A percentile compares a stretch with the other conserved stretches of the same genome.
phyloP scores from a whole-genome alignment of 2,797 vertebrate genomes.

The Anguilla marmorata region DNA sequence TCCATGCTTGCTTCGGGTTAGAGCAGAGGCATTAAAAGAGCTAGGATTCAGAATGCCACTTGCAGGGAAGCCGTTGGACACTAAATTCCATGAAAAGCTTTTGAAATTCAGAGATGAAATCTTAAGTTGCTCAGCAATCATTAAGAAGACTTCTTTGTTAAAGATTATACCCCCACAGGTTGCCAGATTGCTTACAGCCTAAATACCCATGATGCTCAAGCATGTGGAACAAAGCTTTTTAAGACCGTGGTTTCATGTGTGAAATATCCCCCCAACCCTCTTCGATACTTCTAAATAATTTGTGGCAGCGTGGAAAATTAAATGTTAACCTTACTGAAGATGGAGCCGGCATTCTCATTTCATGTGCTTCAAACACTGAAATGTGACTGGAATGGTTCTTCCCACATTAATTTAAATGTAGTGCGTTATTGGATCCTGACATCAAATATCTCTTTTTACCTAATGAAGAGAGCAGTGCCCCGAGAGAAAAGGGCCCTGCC shows the following conservation, averaged over 20 bases:
- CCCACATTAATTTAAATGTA: constrained; percentile 6
- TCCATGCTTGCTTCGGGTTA: constrained; percentile 36
- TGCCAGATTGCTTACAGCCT: constrained; percentile 38
- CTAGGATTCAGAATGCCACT: constrained; percentile 44
- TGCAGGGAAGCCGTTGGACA: constrained; percentile 43
- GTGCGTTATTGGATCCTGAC: constrained; percentile 30
- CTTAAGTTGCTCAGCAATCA: constrained; percentile 48
- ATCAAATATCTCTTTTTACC: constrained; percentile 43
- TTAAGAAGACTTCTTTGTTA: constrained; percentile 58
- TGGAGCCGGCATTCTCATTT: constrained; percentile 37
- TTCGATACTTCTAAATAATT: constrained; percentile 35
- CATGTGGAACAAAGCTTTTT: constrained; percentile 52
- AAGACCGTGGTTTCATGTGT: constrained; percentile 52
- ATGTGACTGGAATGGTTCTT: neutral
- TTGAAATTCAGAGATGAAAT: constrained; percentile 53
- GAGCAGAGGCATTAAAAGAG: constrained; percentile 35
- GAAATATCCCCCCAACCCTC: constrained; percentile 42
- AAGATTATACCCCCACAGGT: constrained; percentile 53
- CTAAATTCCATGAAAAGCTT: constrained; percentile 45
- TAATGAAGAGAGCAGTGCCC: constrained; percentile 32
- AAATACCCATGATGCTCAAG: constrained; percentile 49
- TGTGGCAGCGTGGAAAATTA: constrained; percentile 41
- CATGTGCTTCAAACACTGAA: constrained; percentile 28
- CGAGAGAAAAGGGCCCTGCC: constrained; percentile 18
- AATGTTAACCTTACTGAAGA: constrained; percentile 43